A percentile compares a stretch with the other conserved stretches of the same genome.
Conservation (phyloP, 2,797 vertebrate genomes). For the Cetoscarus ocellatus region DNA sequence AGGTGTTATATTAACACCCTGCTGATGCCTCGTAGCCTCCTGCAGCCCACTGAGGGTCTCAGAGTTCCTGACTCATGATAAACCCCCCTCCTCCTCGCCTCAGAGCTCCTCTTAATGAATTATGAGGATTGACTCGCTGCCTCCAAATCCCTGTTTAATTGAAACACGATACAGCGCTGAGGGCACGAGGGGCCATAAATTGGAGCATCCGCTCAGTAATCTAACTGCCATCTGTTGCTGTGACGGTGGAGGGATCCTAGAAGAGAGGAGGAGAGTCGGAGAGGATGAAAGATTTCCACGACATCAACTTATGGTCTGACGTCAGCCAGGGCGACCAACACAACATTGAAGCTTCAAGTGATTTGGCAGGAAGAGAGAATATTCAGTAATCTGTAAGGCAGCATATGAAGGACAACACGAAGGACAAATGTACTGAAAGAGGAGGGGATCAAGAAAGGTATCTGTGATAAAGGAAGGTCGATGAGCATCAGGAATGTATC, state of each 20-base stretch:
- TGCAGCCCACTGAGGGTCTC: constrained; percentile 8
- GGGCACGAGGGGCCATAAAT: constrained; percentile 63
- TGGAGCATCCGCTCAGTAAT: constrained; percentile 68
- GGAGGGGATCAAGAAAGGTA: too few relatives aligned
- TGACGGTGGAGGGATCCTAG: constrained; percentile 33
- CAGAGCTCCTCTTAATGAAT: constrained; percentile 70
- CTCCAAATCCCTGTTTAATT: constrained; percentile 77
- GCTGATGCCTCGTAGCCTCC: background rate
- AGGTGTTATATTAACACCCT: constrained; percentile 1
- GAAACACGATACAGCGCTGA: constrained; percentile 70
- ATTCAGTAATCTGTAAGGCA: background rate
- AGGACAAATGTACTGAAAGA: background rate
- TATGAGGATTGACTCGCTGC: constrained; percentile 58
- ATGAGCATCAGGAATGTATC: too few relatives aligned
- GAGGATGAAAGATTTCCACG: background rate
- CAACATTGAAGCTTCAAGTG: background rate
- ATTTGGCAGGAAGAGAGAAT: constrained; percentile 4
- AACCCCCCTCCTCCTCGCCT: constrained; percentile 43
- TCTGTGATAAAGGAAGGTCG: too few relatives aligned
- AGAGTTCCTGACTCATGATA: constrained; percentile 33
- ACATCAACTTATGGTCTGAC: constrained; percentile 19
- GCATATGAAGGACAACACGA: constrained; percentile 1
- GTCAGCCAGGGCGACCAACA: background rate
- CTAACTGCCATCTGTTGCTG: constrained; percentile 76
- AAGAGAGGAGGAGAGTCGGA: constrained; percentile 16